Percentiles rank a stretch among this genome's conserved stretches.
phyloP scores from a whole-genome alignment of 2,113 vertebrate genomes.

The Sialia sialis region DNA sequence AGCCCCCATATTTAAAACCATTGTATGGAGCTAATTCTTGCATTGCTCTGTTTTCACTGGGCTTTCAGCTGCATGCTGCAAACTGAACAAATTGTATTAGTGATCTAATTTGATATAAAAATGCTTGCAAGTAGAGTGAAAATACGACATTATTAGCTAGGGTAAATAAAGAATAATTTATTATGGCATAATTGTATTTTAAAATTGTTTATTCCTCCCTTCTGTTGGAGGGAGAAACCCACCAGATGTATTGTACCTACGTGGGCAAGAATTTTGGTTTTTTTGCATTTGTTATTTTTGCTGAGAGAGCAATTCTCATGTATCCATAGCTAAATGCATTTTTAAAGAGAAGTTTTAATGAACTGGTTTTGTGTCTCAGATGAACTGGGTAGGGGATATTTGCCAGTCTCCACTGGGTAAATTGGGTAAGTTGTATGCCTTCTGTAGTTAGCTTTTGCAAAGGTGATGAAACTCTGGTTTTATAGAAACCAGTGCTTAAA shows the following conservation, averaged over 20 bases:
- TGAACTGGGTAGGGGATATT: background rate
- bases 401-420: background rate
- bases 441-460: background rate
- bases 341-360: background rate
- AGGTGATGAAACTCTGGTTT: background rate
- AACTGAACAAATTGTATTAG: background rate
- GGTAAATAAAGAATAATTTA: background rate
- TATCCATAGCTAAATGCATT: background rate
- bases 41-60: background rate
- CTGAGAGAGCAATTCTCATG: background rate
- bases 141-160: background rate
- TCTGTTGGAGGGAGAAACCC: background rate
- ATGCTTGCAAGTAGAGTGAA: background rate
- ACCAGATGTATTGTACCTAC: background rate
- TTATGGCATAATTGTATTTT: background rate
- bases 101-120: background rate
- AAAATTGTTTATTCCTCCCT: background rate
- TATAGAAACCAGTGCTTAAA: background rate
- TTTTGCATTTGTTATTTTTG: background rate
- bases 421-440: background rate
- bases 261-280: background rate
- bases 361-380: background rate
- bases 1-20: background rate
- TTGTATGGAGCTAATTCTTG: background rate
- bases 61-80: fast-evolving